A percentile compares a stretch with the other conserved stretches of the same genome.
Conservation (phyloP, 2,888 invertebrate species). For the Odontomyia ornata region DNA sequence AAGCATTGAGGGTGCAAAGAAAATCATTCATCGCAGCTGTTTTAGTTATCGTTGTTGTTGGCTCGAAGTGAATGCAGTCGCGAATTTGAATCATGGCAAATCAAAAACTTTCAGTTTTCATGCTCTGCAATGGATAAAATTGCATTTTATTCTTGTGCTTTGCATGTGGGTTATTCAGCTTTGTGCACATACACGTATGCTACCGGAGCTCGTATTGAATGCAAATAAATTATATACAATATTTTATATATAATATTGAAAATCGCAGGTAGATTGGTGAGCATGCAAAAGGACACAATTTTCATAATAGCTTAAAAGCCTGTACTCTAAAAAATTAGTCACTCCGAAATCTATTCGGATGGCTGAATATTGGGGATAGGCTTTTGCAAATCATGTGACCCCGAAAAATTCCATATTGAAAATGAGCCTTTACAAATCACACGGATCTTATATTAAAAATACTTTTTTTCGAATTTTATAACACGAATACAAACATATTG, state of each 20-base stretch:
- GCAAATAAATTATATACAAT: neutral
- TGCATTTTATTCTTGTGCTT: constrained; percentile 18
- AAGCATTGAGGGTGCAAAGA: constrained; percentile 43
- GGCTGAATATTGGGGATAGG: neutral
- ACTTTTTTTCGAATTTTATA: neutral
- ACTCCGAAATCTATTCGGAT: neutral
- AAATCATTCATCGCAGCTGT: constrained; percentile 17
- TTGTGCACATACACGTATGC: neutral
- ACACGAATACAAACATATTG: neutral
- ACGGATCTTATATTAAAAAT: too few relatives aligned
- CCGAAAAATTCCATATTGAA: constrained; percentile 36
- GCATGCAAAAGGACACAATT: constrained; percentile 37
- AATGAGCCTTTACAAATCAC: constrained; percentile 29
- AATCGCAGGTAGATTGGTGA: neutral
- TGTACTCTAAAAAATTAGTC: constrained; percentile 44
- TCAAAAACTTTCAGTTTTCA: constrained; percentile 37
- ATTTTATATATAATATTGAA: constrained; percentile 35
- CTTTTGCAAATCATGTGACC: constrained; percentile 36
- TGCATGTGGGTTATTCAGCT: neutral
- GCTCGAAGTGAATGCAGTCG: neutral
- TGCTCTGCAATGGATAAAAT: constrained; percentile 19
- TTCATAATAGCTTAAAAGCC: constrained; percentile 44
- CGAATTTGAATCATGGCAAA: neutral
- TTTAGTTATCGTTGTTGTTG: neutral
- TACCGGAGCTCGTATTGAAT: neutral